Conservation (phyloP, 2,797 vertebrate genomes). For the Myotis findleyi region DNA sequence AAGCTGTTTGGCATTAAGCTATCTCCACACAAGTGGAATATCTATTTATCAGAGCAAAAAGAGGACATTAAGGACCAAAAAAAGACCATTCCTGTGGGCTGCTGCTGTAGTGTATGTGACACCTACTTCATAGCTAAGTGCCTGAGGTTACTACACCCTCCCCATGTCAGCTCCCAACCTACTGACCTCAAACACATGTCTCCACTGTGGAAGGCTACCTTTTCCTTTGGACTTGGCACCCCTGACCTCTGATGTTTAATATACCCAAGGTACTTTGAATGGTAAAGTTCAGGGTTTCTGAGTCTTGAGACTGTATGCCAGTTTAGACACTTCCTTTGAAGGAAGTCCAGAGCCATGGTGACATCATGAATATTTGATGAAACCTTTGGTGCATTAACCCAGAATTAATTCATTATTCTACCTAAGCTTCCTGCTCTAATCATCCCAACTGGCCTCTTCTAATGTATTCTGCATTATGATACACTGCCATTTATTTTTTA, state of each 20-base stretch:
- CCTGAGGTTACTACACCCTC: neutral
- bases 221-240: neutral
- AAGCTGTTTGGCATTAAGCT: conserved; percentile 50
- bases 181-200: neutral
- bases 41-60: conserved; percentile 48
- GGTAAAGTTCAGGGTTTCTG: neutral
- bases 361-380: conserved; percentile 27
- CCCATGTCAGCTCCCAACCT: neutral
- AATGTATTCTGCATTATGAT: neutral
- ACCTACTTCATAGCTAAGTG: neutral
- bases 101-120: neutral
- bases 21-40: conserved; percentile 4
- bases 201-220: neutral
- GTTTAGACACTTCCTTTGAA: conserved; percentile 38
- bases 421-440: neutral
- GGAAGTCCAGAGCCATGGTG: neutral
- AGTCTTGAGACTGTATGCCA: neutral
- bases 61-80: neutral
- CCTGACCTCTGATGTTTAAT: neutral
- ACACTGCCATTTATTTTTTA: conserved; percentile 11
- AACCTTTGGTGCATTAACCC: neutral
- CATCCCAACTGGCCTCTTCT: neutral
- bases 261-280: neutral
- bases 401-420: conserved; percentile 37
- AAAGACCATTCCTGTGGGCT: neutral